A percentile compares a stretch with the other conserved stretches of the same genome.
Conservation (phyloP, 2,888 invertebrate genomes). For the Thysanoteuthis rhombus region DNA sequence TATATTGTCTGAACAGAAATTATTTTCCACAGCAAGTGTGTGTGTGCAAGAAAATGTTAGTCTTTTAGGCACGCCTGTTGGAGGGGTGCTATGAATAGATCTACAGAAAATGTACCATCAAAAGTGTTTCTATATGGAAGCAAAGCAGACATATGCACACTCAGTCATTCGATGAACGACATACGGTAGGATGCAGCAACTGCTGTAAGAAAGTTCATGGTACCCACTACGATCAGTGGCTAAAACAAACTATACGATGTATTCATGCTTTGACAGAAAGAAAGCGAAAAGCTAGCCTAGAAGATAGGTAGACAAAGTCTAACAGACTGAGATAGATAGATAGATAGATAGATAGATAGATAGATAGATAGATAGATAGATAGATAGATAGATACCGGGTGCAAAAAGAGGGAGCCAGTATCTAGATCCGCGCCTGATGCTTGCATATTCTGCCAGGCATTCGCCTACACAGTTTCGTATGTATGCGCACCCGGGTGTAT, state of each 20-base stretch:
- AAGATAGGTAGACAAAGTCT: neutral
- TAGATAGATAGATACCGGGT: neutral
- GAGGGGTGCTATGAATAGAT: neutral
- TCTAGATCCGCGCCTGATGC: neutral
- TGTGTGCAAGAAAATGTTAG: neutral
- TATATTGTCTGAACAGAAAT: neutral
- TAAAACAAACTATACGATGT: neutral
- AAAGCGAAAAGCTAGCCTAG: neutral
- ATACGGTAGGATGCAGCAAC: neutral
- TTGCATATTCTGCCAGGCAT: neutral
- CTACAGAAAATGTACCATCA: neutral
- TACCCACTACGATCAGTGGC: neutral
- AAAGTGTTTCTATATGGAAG: too few relatives aligned
- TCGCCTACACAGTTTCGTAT: neutral
- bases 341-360: neutral
- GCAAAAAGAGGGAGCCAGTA: too few relatives aligned
- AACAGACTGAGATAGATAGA: neutral
- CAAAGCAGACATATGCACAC: neutral
- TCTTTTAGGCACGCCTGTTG: neutral
- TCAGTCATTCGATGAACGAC: neutral
- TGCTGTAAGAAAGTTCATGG: neutral
- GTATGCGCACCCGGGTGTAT: conserved; percentile 12
- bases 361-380: neutral
- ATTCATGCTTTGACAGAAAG: neutral
- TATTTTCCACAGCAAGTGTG: neutral